Conservation (phyloP, 1,140 invertebrate species). For the Leptinotarsa undecemlineata region DNA sequence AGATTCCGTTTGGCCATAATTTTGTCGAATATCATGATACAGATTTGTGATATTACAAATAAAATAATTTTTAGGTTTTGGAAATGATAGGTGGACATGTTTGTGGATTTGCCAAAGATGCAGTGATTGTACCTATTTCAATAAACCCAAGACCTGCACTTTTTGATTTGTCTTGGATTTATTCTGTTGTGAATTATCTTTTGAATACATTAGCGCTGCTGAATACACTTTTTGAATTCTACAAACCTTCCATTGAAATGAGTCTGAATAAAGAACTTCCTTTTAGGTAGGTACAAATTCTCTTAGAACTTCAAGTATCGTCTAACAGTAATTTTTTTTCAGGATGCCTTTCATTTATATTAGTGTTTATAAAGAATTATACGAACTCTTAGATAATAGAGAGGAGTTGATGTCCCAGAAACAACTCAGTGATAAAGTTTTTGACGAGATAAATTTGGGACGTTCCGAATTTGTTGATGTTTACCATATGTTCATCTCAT, state of each 20-base stretch:
- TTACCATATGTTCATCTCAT: slow-evolving; percentile 44
- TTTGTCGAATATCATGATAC: too few relatives aligned
- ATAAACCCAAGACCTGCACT: slow-evolving; percentile 42
- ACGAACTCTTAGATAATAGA: slow-evolving; percentile 41
- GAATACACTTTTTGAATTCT: slow-evolving; percentile 42
- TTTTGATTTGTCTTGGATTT: slow-evolving; percentile 50
- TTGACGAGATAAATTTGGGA: slow-evolving; percentile 42
- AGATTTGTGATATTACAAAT: neutral
- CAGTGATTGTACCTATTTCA: slow-evolving; percentile 42
- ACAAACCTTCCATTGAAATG: slow-evolving; percentile 38
- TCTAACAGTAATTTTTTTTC: slow-evolving; percentile 13
- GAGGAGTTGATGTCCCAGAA: slow-evolving; percentile 33
- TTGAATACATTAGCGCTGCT: slow-evolving; percentile 38
- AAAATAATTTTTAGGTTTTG: slow-evolving; percentile 42
- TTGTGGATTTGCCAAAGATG: slow-evolving; percentile 44
- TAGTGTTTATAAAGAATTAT: slow-evolving; percentile 42
- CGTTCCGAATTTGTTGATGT: slow-evolving; percentile 46
- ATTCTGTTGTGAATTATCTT: slow-evolving; percentile 46
- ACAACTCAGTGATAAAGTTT: slow-evolving; percentile 36
- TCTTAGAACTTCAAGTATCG: too few relatives aligned
- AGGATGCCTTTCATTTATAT: slow-evolving; percentile 48
- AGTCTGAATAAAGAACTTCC: slow-evolving; percentile 40
- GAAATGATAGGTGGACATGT: slow-evolving; percentile 49
- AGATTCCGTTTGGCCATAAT: too few relatives aligned
- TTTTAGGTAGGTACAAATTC: slow-evolving; percentile 35